Evolutionary conservation across 2,113 vertebrate species (phyloP).

Genomic region (Balaenoptera acutorostrata): DNA sequence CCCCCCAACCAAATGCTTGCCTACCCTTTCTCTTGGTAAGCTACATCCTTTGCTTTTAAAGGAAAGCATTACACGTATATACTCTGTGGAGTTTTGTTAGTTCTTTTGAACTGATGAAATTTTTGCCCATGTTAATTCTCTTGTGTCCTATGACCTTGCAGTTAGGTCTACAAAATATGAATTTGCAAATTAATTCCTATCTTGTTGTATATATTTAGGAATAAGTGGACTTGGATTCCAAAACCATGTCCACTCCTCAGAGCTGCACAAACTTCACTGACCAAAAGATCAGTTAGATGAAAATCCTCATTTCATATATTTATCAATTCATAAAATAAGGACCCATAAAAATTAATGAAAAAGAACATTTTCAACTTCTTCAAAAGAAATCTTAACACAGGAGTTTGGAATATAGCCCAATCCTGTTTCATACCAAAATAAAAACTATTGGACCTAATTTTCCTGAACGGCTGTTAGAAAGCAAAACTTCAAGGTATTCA

Average conservation of each 20-base stretch:
- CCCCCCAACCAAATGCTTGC: neutral
- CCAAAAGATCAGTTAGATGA: neutral
- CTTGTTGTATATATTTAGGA: neutral
- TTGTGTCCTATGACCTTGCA: neutral
- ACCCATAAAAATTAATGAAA: neutral
- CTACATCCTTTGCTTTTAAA: neutral
- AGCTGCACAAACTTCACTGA: neutral
- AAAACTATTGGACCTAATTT: neutral
- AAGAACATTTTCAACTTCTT: neutral
- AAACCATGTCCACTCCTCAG: neutral
- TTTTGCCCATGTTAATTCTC: neutral
- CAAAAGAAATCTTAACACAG: neutral
- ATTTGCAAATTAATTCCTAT: neutral
- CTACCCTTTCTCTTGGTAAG: neutral
- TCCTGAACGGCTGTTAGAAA: neutral
- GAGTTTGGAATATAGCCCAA: neutral
- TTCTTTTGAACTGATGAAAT: neutral
- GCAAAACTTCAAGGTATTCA: neutral
- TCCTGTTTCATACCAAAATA: neutral
- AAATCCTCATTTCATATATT: neutral
- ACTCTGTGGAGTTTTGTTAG: neutral
- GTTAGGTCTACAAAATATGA: neutral
- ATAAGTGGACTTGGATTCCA: neutral
- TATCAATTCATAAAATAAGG: neutral
- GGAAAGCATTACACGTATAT: neutral